Evolutionary conservation across 2,797 vertebrate species (phyloP), one percentile per base, ranked within the genome.

Genomic region (Acrocephalus scirpaceus): DNA sequence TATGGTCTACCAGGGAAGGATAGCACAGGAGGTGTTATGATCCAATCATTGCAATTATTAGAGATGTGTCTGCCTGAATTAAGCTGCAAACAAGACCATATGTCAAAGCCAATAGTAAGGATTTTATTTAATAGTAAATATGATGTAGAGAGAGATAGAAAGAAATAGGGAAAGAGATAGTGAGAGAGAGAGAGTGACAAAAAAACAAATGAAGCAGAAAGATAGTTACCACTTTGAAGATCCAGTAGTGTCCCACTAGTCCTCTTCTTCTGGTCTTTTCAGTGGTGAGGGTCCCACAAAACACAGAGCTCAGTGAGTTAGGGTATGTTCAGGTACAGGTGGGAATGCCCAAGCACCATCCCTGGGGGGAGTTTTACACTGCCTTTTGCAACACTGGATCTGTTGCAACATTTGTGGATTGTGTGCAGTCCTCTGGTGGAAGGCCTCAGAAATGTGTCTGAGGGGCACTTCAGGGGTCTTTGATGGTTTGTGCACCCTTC

Each of bases 41-140:
- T n/a, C 29, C 29, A 69, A 13, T 76, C 58, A 36, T 32, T 51
- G 15, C 0, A 0, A 16, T 27, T 45, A 17, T 61, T 47, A 29
- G 16, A 45, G 23, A n/a, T 60, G 8, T 19, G 22, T 60, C 47
- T 86, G 16, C 27, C 54, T 6, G 7, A 60, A 45, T 67, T 29
- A 45, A 38, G 14, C 16, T 38, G 9, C 27, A 38, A n/a, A 36
- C 36, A 58, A 18, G 36, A 32, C 19, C 23, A 29, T 16, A 36
- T 76, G 8, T 54, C n/a, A 34, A 65, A 57, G 30, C 14, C 10
- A 67, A n/a, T 13, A 38, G 29, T 13, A 67, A 53, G 23, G 54
- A n/a, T 53, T 60, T 76, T 38, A 29, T 53, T 67, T 60, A 38
- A n/a, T 13, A 53, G 47, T 53, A 60, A 53, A 23, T n/a, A 29